Conservation (phyloP, 2,113 vertebrate genomes). For the Apeltes quadracus region DNA sequence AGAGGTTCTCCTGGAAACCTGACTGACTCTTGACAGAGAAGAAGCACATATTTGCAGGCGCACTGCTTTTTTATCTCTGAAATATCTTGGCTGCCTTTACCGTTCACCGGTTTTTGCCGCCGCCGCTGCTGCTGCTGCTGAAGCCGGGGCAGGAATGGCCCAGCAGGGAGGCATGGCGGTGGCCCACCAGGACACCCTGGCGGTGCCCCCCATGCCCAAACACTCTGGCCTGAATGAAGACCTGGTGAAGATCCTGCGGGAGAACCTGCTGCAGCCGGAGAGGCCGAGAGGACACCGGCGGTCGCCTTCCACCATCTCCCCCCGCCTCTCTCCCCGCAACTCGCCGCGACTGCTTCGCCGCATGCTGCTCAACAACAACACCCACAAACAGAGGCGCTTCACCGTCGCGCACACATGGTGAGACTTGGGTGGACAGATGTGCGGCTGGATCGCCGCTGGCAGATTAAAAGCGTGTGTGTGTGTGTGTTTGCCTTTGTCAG, state of each 20-base stretch:
- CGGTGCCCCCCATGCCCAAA: constrained; percentile 90
- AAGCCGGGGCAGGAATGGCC: constrained; percentile 89
- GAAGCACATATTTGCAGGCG: neutral
- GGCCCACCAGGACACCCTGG: constrained; percentile 87
- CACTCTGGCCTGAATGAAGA: constrained; percentile 94
- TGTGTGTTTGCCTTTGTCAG: constrained; percentile 33
- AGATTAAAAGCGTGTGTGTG: constrained; percentile 1
- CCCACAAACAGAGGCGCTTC: constrained; percentile 94
- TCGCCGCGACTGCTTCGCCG: constrained; percentile 93
- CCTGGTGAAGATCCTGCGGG: constrained; percentile 93
- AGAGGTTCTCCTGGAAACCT: constrained; percentile 24
- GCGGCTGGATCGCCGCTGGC: neutral
- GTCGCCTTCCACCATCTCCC: constrained; percentile 88
- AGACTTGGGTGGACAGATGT: constrained; percentile 58
- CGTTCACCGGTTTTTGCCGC: constrained; percentile 15
- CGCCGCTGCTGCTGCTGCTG: constrained; percentile 2
- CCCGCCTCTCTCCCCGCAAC: constrained; percentile 91
- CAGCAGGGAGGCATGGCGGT: constrained; percentile 84
- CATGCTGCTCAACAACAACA: constrained; percentile 95
- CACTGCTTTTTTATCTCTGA: constrained; percentile 4
- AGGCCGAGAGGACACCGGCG: constrained; percentile 85
- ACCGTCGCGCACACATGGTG: constrained; percentile 99
- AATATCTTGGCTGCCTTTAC: constrained; percentile 23
- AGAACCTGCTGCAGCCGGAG: constrained; percentile 96
- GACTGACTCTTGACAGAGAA: constrained; percentile 29